Evolutionary conservation across 2,113 vertebrate species (phyloP), one percentile per base, ranked within the genome.

Genomic region (Ceyx melanurus): DNA sequence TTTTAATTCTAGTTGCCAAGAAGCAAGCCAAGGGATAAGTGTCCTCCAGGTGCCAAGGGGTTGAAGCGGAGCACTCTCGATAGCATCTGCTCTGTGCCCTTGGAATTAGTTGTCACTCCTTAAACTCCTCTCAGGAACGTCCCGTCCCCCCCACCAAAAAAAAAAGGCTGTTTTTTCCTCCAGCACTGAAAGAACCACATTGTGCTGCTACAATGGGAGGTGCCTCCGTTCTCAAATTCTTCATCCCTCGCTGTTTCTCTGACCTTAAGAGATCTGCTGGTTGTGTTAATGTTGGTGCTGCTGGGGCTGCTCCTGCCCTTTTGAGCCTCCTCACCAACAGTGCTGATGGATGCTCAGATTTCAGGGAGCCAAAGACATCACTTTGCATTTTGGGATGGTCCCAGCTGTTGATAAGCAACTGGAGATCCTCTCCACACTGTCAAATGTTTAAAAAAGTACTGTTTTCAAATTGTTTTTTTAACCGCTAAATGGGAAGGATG

Each of bases 1-100:
- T 96, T 94, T 92, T 90, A 82, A 92, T 90, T 89, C 86, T 75
- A 62, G 85, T 54, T 14, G 28, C 70, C 75, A 11, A 70, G 74
- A 90, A 73, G 56, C 3, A 2, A 66, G 15, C 0, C 0, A 3
- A 66, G 48, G 83, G 73, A 84, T 75, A 56, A 83, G 64, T 13
- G 15, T 18, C 13, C 66, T 90, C 65, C 86, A 77, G 94, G 94
- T 94, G 83, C 67, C 5, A 15, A 50, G 68, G 28, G 51, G 33
- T 61, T 56, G 72, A 50, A 80, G 11, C 3, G 4, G 72, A 93
- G 46, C 29, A 0, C 60, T 42, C 58, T 11, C 29, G 43, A 15
- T 5, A 26, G 14, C 67, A 45, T 66, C 35, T 57, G 45, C 46
- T 5, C 75, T 0, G 2, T 51, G 79, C 54, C 72, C 82, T 93